Base-by-base conservation (phyloP, 2,113 vertebrate genomes). In the Leiothrix lutea region DNA sequence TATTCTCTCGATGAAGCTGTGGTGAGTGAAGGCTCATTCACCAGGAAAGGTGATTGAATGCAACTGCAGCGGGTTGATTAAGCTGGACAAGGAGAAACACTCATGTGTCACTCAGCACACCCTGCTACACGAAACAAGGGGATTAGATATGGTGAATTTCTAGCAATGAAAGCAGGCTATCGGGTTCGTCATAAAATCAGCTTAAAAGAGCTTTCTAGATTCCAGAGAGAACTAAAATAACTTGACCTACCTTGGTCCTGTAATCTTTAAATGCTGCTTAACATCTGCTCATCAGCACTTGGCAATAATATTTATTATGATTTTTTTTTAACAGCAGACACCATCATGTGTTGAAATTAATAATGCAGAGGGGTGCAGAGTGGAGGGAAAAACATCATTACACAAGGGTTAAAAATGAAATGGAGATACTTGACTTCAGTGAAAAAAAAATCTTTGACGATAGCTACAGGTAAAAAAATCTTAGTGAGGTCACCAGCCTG, bases 181-280 rank as follows among this genome's bases (percentile, higher is more conserved):
- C 25, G 38, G 51, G 93, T 66, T 94, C 16, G 0, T 91, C 93
- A 85, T 85, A 83, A 96, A 97, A 97, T 97, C 97, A 91, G 96
- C 96, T 97, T 97, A 95, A 96, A 97, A 96, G 88, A 73, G 95
- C 95, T 92, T 92, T 92, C 81, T 92, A 69, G 70, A 96, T 95
- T 88, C 86, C 92, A 95, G 86, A 92, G 96, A 91, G 88, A 95
- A 86, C 94, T 25, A 93, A 97, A 97, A 97, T 97, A 96, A 96
- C 93, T 71, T 95, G 92, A 97, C 96, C 96, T 96, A 90, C 91
- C 95, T 97, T 86, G 44, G 91, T 92, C 88, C 84, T 81, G 62
- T 97, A 97, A 96, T 96, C 96, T 97, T 96, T 97, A 98, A 96
- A 97, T 95, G 93, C 96, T 61, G 90, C 80, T 95, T 88, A 93